Evolutionary conservation across 2,888 invertebrate genomes (phyloP).

Genomic region (Thyatira batis): DNA sequence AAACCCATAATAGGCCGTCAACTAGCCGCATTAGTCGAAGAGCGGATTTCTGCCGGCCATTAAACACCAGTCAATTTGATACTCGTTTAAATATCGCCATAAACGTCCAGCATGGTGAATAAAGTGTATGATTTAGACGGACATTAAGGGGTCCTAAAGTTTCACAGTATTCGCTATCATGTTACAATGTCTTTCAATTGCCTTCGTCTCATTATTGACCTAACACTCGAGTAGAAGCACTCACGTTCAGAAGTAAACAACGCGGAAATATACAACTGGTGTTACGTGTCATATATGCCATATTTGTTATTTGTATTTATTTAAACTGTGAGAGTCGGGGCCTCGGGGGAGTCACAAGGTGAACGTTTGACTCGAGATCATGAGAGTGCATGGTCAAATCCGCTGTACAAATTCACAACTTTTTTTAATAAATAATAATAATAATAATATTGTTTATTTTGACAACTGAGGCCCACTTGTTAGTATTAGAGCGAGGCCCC

Average conservation of each 20-base stretch:
- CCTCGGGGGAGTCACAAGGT: too few species aligned
- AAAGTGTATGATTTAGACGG: slow-evolving; percentile 5
- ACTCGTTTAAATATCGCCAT: background rate
- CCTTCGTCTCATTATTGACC: slow-evolving; percentile 21
- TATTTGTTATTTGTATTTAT: too few species aligned
- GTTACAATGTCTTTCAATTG: slow-evolving; percentile 26
- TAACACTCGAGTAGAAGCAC: background rate
- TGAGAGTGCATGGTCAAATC: too few species aligned
- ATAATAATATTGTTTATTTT: too few species aligned
- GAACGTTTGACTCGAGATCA: too few species aligned
- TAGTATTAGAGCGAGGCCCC: too few species aligned
- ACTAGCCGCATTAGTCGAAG: background rate
- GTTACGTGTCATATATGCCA: background rate
- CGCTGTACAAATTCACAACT: too few species aligned
- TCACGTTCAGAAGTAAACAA: background rate
- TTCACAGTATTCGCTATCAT: slow-evolving; percentile 17
- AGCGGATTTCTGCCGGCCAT: background rate
- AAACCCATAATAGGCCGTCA: background rate
- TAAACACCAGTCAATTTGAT: background rate
- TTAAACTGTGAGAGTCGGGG: too few species aligned
- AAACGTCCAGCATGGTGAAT: background rate
- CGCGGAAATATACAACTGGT: background rate
- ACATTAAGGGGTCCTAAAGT: slow-evolving; percentile 21
- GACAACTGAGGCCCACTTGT: too few species aligned
- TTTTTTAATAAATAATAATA: too few species aligned